A percentile compares a stretch with the other conserved stretches of the same genome.
Evolutionary conservation across 2,113 vertebrate genomes (phyloP).

Genomic region (Centropristis striata): DNA sequence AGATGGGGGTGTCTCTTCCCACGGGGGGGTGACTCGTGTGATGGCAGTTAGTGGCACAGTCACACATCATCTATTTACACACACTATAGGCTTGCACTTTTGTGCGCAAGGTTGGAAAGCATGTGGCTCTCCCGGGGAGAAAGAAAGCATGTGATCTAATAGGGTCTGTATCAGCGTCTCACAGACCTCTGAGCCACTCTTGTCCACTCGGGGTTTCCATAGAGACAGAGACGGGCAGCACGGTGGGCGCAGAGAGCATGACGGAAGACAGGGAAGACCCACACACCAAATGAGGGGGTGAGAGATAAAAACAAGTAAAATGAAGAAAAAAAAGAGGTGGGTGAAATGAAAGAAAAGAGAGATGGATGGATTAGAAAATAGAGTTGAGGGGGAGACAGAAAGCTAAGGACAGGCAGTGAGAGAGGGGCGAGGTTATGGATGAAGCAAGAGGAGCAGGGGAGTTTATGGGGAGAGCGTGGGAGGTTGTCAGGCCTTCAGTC

Average conservation of each 20-base stretch:
- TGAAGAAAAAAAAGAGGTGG: slow-evolving; percentile 7
- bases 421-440: slow-evolving; percentile 26
- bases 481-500: slow-evolving; percentile 80
- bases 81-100: slow-evolving; percentile 12
- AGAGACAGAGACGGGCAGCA: slow-evolving; percentile 76
- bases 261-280: slow-evolving; percentile 78
- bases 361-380: slow-evolving; percentile 33
- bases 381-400: slow-evolving; percentile 23
- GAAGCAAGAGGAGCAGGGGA: slow-evolving; percentile 52
- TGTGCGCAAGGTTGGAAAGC: slow-evolving; percentile 21
- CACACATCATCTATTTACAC: slow-evolving; percentile 47
- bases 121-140: slow-evolving; percentile 37
- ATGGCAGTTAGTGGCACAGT: slow-evolving; percentile 30
- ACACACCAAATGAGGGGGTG: slow-evolving; percentile 72
- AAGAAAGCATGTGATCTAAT: slow-evolving; percentile 67
- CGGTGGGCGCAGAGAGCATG: slow-evolving; percentile 68
- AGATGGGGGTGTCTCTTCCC: slow-evolving; percentile 4
- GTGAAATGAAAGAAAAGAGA: slow-evolving; percentile 36
- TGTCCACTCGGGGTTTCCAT: slow-evolving; percentile 82
- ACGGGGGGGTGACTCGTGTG: background rate
- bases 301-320: slow-evolving; percentile 49
- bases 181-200: slow-evolving; percentile 73
- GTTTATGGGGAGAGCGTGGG: slow-evolving; percentile 71
- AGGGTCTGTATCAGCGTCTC: slow-evolving; percentile 73
- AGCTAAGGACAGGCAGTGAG: slow-evolving; percentile 11